Base-by-base conservation (phyloP, 2,797 vertebrate genomes). In the Amazonetta brasiliensis region DNA sequence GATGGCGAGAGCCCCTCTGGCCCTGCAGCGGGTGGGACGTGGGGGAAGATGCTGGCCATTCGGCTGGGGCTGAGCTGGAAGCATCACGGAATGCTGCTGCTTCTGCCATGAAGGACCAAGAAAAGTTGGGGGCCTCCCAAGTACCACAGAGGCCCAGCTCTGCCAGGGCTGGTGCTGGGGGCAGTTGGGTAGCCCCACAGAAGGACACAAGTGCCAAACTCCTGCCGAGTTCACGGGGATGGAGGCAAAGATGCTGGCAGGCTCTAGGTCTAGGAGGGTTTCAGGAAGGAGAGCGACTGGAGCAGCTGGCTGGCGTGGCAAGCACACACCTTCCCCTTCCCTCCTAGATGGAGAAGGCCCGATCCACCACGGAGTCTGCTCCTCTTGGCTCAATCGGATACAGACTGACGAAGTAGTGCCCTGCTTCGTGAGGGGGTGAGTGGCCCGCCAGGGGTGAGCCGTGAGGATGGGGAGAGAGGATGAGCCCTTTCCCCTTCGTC, bases 331-430 rank as follows among this genome's bases (percentile, higher is more conserved):
- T 48, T 43, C 66, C 44, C 21, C 86, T 87, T 55, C 78, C 52
- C 67, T 94, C 91, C 86, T 97, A 99, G 99, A 99, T 83, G 99
- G 99, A 94, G 98, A 98, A 92, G 99, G 99, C 59, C 98, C 99
- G 1, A 95, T 99, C 78, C 99, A 99, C 96, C 99, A 99, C 0
- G 99, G 99, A 25, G 99, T 99, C 92, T 99, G 99, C 94, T 99
- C 99, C 14, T 99, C 99, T 18, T 99, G 99, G 99, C 98, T 99
- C 95, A 99, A 99, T 96, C 98, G 98, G 95, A 99, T 99, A 97
- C 99, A 99, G 95, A 95, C 98, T 1, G 99, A 98, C 1, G 99
- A 99, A 80, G 98, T 98, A 78, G 99, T 99, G 80, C 99, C 99
- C 6, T 99, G 99, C 91, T 99, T 99, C 71, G 99, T 99, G 71